Evolutionary conservation across 2,797 vertebrate species (phyloP), one percentile per base, ranked within the genome.

Genomic region (Characodon lateralis): DNA sequence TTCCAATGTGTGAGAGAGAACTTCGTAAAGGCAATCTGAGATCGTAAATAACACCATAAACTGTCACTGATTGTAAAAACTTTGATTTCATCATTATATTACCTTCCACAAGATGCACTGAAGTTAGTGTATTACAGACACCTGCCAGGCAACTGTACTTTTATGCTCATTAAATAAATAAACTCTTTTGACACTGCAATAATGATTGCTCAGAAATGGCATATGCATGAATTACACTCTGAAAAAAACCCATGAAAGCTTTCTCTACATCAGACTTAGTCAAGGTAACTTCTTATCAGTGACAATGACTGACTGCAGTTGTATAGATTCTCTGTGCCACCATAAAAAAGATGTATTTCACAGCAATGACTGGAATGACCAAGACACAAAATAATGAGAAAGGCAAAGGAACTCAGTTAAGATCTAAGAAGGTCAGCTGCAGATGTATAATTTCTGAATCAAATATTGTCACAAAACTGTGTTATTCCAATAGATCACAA

Each of bases 81-180:
- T 10, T 28, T 7, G 79, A 12, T 9, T 72, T 79, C 51, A 13
- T 77, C 48, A 61, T 80, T 76, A 26, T 43, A 70, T 78, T 66
- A 66, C 22, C 1, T 56, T 66, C 61, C 28, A 28, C 13, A 66
- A 78, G 39, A 59, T 59, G 24, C 9, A 35, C 31, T 55, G 20
- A 10, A 39, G 6, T 55, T 35, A 51, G 8, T 53, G 31, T 55
- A 55, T 35, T 53, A 70, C 68, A 43, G 39, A 6, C 24, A 48
- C 43, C n/a, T 61, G 50, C 13, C 59, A 2, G 26, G 2, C 43
- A n/a, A 13, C 59, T 63, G 59, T 28, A 10, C 26, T 28, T 41
- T 70, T 28, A 48, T 70, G 12, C 14, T 43, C 26, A n/a, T 48
- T 48, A 70, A 61, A 31, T 16, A 70, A 70, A n/a, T 16, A 70